phyloP scores from a whole-genome alignment of 1,140 invertebrate genomes.

The Hylaeus anthracinus region DNA sequence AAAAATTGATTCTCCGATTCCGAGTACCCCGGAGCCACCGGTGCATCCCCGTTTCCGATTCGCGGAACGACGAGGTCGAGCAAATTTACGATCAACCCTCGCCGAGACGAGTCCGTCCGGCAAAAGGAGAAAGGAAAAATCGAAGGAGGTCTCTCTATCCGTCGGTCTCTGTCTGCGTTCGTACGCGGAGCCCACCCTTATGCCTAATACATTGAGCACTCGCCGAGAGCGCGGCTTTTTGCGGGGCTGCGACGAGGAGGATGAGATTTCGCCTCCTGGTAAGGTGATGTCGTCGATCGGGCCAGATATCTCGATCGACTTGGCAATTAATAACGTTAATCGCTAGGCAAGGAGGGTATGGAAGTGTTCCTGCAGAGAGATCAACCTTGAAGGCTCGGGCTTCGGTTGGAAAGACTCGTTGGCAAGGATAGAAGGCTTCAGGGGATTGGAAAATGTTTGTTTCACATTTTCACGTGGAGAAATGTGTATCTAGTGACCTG shows the following conservation, averaged over 20 bases:
- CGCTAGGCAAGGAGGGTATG: neutral
- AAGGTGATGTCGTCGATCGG: conserved; percentile 55
- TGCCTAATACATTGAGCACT: conserved; percentile 46
- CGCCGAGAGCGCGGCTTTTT: conserved; percentile 42
- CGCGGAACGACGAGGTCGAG: conserved; percentile 29
- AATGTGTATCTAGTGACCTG: no score
- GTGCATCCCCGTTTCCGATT: conserved; percentile 29
- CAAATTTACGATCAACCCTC: conserved; percentile 57
- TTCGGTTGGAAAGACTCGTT: no score
- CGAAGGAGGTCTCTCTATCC: neutral
- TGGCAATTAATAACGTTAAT: conserved; percentile 63
- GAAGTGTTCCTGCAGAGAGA: neutral
- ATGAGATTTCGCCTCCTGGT: conserved; percentile 35
- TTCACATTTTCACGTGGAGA: no score
- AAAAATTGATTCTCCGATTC: conserved; percentile 39
- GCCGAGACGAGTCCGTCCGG: neutral
- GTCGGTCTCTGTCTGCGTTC: neutral
- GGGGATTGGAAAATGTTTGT: no score
- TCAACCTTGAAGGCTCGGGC: neutral
- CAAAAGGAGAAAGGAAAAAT: neutral
- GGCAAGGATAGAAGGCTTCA: no score
- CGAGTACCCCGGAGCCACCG: conserved; percentile 10
- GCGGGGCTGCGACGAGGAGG: neutral
- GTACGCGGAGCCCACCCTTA: conserved; percentile 24
- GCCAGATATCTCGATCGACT: conserved; percentile 33